Base-by-base conservation (phyloP, 2,113 vertebrate genomes). In the Paradisaea rubra region DNA sequence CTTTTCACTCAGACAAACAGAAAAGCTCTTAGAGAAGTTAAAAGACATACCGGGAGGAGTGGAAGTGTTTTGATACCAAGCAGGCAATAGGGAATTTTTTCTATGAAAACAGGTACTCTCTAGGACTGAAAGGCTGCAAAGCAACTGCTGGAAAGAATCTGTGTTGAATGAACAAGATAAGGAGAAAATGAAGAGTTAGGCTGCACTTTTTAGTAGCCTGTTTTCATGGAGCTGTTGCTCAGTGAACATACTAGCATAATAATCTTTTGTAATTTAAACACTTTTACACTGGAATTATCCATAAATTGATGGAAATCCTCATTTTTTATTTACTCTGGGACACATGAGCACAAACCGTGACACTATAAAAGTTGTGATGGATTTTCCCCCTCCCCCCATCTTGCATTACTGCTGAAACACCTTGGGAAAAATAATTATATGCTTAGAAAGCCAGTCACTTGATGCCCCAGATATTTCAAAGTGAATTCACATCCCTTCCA, bases 21-120 rank as follows among this genome's bases (percentile, higher is more conserved):
- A 73, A 76, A 64, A 94, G n/a, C 84, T 81, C 74, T 89, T 79
- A n/a, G 80, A 44, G 64, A 89, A 94, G 60, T 54, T 95, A 78
- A 90, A 94, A 94, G 39, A 28, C 23, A 23, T 87, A 72, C 64
- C 42, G 41, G 50, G 63, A 91, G 47, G 21, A 78, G 31, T 60
- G 25, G 49, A 88, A 91, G 41, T 69, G 42, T 44, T 95, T 94
- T 88, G 57, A 78, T 53, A 91, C 20, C 42, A 76, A 28, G 10
- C 24, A 79, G 73, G 45, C 86, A 81, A 44, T 23, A 70, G 64
- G 41, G 74, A 95, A 4, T 89, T 71, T 82, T 69, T 94, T 64
- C 35, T 66, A 7, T 70, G 63, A 82, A 93, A 66, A 79, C 53
- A 79, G 64, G 52, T 76, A 80, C 44, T 94, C 66, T 59, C 44